Evolutionary conservation across 53 echinoderm and acorn worm genomes (phyloP).

Genomic region (Crossaster papposus): DNA sequence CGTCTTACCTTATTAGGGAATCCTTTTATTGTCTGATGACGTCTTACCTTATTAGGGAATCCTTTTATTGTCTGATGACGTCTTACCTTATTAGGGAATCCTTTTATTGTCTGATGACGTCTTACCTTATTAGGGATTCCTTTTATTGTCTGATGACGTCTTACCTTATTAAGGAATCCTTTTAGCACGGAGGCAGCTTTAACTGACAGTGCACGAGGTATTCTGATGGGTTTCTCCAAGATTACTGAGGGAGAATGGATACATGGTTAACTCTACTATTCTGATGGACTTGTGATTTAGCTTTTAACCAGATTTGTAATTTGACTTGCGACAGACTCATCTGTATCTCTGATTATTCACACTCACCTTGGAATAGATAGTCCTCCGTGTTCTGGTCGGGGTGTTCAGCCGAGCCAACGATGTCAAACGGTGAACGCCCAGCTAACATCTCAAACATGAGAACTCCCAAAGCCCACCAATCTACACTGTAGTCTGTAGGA

Average conservation of each 20-base stretch:
- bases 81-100: too few relatives aligned
- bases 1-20: too few relatives aligned
- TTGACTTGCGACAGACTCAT: background rate
- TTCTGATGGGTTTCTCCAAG: conserved; percentile 96
- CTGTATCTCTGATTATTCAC: background rate
- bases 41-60: too few relatives aligned
- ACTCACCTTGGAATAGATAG: conserved; percentile 91
- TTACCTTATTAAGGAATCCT: conserved; percentile 96
- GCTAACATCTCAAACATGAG: conserved; percentile 99
- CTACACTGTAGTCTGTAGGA: conserved; percentile 86
- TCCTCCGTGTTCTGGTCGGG: conserved; percentile 98
- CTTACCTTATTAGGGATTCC: background rate
- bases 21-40: too few relatives aligned
- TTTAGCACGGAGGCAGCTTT: conserved; percentile 96
- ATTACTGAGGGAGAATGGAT: conserved; percentile 68
- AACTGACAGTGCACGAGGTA: conserved; percentile 95
- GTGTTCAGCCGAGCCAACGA: conserved; percentile 91
- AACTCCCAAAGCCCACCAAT: conserved; percentile 97
- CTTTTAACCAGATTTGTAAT: too few relatives aligned
- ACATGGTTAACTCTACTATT: background rate
- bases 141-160: background rate
- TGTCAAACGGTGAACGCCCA: conserved; percentile 98
- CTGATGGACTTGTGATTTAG: background rate
- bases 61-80: too few relatives aligned
- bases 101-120: too few relatives aligned